Evolutionary conservation across 2,888 invertebrate species (phyloP).

Genomic region (Leptothorax acervorum): DNA sequence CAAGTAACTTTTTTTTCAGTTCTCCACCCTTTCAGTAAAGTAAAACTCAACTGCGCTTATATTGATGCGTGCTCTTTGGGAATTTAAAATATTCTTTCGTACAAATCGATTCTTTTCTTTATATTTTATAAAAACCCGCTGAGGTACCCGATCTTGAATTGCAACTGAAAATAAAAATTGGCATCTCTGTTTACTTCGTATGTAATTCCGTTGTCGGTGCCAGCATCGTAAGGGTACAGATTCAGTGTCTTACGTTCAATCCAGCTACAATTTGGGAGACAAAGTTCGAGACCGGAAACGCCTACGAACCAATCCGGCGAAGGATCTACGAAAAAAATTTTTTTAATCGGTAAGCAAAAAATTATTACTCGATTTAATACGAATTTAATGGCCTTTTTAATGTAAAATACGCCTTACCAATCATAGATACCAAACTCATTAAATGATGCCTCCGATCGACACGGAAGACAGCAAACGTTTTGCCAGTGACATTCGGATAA

Average conservation of each 20-base stretch:
- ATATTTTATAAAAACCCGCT: neutral
- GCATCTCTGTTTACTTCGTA: slow-evolving; percentile 87
- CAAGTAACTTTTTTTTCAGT: neutral
- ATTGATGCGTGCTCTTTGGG: neutral
- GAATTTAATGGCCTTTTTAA: neutral
- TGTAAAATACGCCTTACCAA: slow-evolving; percentile 87
- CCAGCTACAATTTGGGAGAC: slow-evolving; percentile 96
- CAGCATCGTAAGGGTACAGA: slow-evolving; percentile 97
- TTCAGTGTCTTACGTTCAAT: slow-evolving; percentile 94
- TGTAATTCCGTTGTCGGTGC: slow-evolving; percentile 96
- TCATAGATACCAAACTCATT: slow-evolving; percentile 95
- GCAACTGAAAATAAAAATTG: neutral
- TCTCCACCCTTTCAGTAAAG: neutral
- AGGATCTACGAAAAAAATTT: slow-evolving; percentile 88
- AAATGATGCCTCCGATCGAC: slow-evolving; percentile 95
- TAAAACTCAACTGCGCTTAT: neutral
- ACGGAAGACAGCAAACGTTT: slow-evolving; percentile 93
- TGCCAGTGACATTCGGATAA: slow-evolving; percentile 95
- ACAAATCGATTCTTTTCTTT: neutral
- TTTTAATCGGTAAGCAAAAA: neutral
- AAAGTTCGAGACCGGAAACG: slow-evolving; percentile 94
- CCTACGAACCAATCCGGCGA: slow-evolving; percentile 99
- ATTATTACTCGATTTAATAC: slow-evolving; percentile 10
- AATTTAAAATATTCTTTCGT: neutral
- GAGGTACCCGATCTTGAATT: neutral